Conservation (phyloP, 1,140 invertebrate species). For the Eueides isabella region DNA sequence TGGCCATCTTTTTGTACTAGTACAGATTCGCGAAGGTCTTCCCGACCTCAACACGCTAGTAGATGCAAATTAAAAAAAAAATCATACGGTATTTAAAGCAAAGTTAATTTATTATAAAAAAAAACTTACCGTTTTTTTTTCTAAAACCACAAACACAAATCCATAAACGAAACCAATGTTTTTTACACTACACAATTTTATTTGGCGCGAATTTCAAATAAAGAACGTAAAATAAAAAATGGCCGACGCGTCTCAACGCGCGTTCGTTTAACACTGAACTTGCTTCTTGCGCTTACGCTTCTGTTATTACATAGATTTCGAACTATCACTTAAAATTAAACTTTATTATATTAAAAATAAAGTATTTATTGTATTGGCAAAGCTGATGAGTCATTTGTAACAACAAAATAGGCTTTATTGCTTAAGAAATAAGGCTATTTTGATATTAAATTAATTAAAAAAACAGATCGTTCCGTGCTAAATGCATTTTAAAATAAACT, state of each 20-base stretch:
- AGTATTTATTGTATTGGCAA: background rate
- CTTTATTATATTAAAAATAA: background rate
- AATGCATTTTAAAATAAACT: background rate
- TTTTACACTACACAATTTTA: conserved; percentile 27
- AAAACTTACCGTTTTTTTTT: conserved; percentile 18
- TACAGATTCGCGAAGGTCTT: conserved; percentile 27
- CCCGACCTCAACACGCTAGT: conserved; percentile 30
- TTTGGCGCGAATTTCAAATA: conserved; percentile 39
- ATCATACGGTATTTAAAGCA: conserved; percentile 18
- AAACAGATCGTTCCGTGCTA: background rate
- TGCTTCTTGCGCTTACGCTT: conserved; percentile 34
- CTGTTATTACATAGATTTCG: background rate
- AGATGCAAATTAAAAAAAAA: conserved; percentile 24
- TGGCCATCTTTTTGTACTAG: background rate
- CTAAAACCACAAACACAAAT: conserved; percentile 28
- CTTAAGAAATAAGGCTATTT: conserved; percentile 3
- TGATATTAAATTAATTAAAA: conserved; percentile 2
- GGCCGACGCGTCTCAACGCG: conserved; percentile 46
- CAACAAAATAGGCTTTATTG: conserved; percentile 6
- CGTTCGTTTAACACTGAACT: conserved; percentile 65
- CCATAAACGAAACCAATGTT: conserved; percentile 35
- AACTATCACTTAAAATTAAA: background rate
- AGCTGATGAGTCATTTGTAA: background rate
- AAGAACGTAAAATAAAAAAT: conserved; percentile 24
- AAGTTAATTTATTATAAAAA: background rate